Evolutionary conservation across 2,113 vertebrate species (phyloP), one percentile per base, ranked within the genome.

Genomic region (Ochotona curzoniae): DNA sequence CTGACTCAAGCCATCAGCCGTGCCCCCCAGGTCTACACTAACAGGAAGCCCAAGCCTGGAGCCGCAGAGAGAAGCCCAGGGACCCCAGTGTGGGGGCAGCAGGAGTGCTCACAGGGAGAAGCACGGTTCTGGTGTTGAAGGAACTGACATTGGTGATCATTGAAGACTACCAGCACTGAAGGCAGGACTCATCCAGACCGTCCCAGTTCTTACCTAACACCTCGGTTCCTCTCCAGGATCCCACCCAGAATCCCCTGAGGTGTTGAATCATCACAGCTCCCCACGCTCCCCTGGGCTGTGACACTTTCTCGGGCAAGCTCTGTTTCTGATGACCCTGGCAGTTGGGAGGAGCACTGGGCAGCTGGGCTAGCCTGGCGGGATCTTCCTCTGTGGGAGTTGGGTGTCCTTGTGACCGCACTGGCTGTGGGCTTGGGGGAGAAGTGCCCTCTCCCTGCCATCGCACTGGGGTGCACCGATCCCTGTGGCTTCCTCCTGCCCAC

Each of bases 31-130:
- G 54, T 57, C 54, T 18, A 20, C 18, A 14, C 54, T 18, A 57
- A 5, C 54, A 57, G 54, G 54, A 57, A 57, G 13, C 54, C 54
- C 4, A 14, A 57, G 54, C 38, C 38, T 44, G 38, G 38, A 44
- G 38, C 38, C 38, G 15, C 54, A 57, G 54, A 57, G 18, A 2
- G 4, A 57, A 18, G 18, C 17, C 4, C 54, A 57, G 18, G 54
- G 14, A 20, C 15, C 54, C 54, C 54, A 57, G 54, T 57, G 54
- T 57, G 54, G 54, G 54, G 17, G 14, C 18, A 18, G 14, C 54
- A 57, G 54, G 14, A 57, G 54, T 14, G 14, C 69, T 26, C 26
- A 2, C 0, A 0, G 2, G 0, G 2, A 8, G 9, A 2, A 1
- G 5, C 3, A 0, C 30, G 0, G 54, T 32, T 1, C 11, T 64